These are phyloP conservation scores for Orchesella flavescens DNA, from an alignment of 2,888 invertebrate species.

Conservation along the genomic window DNA sequence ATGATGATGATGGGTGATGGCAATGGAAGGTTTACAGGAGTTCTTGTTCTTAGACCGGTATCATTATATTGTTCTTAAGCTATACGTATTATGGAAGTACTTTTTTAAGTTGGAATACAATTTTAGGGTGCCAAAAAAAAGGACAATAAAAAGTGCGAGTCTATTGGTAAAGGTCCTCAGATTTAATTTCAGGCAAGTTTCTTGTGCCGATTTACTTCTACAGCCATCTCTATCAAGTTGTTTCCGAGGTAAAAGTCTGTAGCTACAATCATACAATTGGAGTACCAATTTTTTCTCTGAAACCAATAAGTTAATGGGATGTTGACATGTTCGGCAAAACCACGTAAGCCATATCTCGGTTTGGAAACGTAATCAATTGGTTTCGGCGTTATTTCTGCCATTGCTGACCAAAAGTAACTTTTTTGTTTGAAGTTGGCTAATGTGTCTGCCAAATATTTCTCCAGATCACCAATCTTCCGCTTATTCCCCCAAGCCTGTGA, in stretches of 20 bases:
- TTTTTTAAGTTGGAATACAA: too few species aligned
- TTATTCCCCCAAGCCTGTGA: slow-evolving; percentile 79
- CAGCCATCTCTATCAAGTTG: slow-evolving; percentile 76
- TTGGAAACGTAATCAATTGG: slow-evolving; percentile 75
- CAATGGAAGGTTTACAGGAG: neutral
- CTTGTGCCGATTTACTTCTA: slow-evolving; percentile 74
- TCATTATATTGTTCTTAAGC: too few species aligned
- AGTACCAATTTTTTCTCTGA: slow-evolving; percentile 76
- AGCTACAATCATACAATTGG: slow-evolving; percentile 75
- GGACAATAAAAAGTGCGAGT: neutral
- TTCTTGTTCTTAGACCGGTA: too few species aligned
- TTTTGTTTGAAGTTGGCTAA: slow-evolving; percentile 36
- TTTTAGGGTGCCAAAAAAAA: neutral
- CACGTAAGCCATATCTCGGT: slow-evolving; percentile 75
- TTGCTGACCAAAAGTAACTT: slow-evolving; percentile 74
- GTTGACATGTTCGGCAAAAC: slow-evolving; percentile 76
- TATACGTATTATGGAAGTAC: too few species aligned
- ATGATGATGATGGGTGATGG: neutral
- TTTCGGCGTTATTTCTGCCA: slow-evolving; percentile 77
- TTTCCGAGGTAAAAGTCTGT: slow-evolving; percentile 77
- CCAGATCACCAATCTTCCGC: slow-evolving; percentile 77
- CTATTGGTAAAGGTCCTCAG: too few species aligned
- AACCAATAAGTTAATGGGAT: slow-evolving; percentile 82
- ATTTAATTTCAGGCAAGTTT: neutral
- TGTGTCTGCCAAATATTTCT: slow-evolving; percentile 75